Percentiles rank a stretch among this genome's conserved stretches.
These are phyloP conservation scores for Adelges cooleyi DNA, from an alignment of 1,140 invertebrate species.

Conservation along the genomic window DNA sequence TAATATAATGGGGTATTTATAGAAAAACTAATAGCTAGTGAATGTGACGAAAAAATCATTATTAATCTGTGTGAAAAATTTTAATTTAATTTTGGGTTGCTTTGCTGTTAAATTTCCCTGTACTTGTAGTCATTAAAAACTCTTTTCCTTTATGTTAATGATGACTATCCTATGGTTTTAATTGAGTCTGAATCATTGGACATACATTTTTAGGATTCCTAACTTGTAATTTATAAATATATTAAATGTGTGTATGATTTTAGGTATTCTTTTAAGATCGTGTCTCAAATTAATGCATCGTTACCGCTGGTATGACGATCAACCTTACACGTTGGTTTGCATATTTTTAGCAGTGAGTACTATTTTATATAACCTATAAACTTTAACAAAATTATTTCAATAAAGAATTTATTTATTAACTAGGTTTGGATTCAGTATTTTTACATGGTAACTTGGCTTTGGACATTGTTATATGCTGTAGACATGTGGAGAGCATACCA, in stretches of 20 bases:
- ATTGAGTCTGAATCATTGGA: not conserved
- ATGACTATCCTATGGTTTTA: too few species aligned
- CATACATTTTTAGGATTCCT: not conserved
- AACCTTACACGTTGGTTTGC: conserved; percentile 12
- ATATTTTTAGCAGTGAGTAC: conserved; percentile 16
- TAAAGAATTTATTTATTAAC: not conserved
- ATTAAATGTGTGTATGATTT: not conserved
- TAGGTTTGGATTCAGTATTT: conserved; percentile 63
- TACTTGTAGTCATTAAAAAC: too few species aligned
- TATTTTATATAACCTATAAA: too few species aligned
- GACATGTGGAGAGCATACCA: conserved; percentile 58
- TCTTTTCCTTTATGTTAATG: too few species aligned
- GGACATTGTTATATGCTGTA: conserved; percentile 70
- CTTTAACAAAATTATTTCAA: too few species aligned
- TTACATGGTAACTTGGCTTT: conserved; percentile 70
- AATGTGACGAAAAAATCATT: too few species aligned
- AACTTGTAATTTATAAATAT: too few species aligned
- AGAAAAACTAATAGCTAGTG: too few species aligned
- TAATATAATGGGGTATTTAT: too few species aligned
- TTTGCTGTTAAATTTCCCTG: too few species aligned
- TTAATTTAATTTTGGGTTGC: too few species aligned
- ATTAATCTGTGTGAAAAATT: too few species aligned
- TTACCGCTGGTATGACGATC: conserved; percentile 16
- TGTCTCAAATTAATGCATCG: conserved; percentile 19
- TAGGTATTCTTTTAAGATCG: conserved; percentile 2